Evolutionary conservation across 2,113 vertebrate genomes (phyloP), one percentile per base, ranked within the genome.

Genomic region (Pelecanus crispus): DNA sequence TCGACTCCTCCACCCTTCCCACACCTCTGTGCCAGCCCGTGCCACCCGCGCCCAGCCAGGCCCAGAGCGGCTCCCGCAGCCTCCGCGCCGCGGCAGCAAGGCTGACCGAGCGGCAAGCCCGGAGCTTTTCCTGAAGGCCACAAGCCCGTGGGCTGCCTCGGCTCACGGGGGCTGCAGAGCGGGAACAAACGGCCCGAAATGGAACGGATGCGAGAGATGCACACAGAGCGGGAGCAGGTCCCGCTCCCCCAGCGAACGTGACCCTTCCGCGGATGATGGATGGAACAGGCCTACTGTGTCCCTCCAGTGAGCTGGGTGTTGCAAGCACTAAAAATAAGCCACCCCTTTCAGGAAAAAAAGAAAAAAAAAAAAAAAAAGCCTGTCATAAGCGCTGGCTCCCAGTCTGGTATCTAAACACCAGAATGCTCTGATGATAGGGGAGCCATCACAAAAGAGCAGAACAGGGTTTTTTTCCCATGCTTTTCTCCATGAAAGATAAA

Each of bases 61-160:
- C 25, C 17, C 20, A 7, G 59, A 29, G 28, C 6, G 0, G 16
- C 40, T 28, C 19, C 45, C 34, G 20, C 40, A 45, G 52, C 32
- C 36, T 11, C 44, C 9, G 28, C 36, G 15, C 17, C 5, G 1
- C 38, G 17, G 62, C 53, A 17, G 47, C 14, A 6, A 15, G 26
- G 70, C 62, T 28, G 47, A 9, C 19, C 26, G 6, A 29, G 56
- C 50, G n/a, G 78, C 42, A 45, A 63, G 55, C 13, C 53, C 28
- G 29, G 44, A n/a, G n/a, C 52, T 26, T 36, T 61, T 28, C 44
- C 36, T 2, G 14, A n/a, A 28, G 75, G 67, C 40, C 29, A 6
- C 0, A 4, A 4, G 40, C 17, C 56, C 36, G 9, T 1, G 24
- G 29, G 49, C 56, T 45, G 44, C 42, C 34, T 7, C 2, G 6